Evolutionary conservation across 1,140 invertebrate species (phyloP).

Genomic region (Doryteuthis pealeii): DNA sequence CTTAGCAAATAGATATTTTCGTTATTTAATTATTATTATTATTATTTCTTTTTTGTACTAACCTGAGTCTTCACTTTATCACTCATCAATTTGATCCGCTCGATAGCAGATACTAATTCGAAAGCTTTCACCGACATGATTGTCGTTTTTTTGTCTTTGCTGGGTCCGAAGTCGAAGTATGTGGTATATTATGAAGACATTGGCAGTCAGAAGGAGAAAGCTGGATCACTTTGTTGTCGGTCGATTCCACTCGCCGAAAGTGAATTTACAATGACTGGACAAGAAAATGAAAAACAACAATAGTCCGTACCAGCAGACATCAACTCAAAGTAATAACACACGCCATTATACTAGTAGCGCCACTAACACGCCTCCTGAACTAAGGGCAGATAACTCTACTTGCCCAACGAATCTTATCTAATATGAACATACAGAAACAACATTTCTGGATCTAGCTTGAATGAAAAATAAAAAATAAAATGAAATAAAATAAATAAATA

Average conservation of each 20-base stretch:
- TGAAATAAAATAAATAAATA: too few relatives aligned
- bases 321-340: too few relatives aligned
- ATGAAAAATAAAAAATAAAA: too few relatives aligned
- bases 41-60: too few relatives aligned
- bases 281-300: not conserved
- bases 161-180: not conserved
- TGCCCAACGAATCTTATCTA: too few relatives aligned
- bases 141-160: not conserved
- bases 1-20: too few relatives aligned
- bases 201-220: not conserved
- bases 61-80: constrained; percentile 57
- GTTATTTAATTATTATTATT: too few relatives aligned
- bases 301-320: not conserved
- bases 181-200: not conserved
- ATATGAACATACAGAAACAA: too few relatives aligned
- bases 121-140: constrained; percentile 62
- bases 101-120: constrained; percentile 60
- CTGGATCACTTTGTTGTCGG: not conserved
- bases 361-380: not conserved
- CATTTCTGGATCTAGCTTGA: too few relatives aligned
- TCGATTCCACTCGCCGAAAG: not conserved
- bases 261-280: not conserved
- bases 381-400: not conserved
- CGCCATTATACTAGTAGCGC: not conserved
- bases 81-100: constrained; percentile 56